Base-by-base conservation (phyloP, 2,888 invertebrate genomes). In the Plagodis dolabraria region DNA sequence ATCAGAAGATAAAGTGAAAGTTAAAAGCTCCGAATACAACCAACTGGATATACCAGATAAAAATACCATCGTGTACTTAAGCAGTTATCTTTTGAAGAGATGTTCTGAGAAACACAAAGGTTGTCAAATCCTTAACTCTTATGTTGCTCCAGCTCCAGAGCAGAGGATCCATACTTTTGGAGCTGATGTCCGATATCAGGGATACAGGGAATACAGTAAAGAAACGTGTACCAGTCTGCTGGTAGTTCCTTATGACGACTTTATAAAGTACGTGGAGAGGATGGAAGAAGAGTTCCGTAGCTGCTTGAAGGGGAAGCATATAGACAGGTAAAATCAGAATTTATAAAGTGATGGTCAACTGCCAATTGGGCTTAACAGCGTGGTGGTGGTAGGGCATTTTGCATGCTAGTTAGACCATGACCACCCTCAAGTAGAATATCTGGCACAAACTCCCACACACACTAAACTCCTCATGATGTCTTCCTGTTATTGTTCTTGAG, bases 171-270 rank as follows among this genome's bases (percentile, higher is more conserved):
- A 56, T 8, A 53, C 59, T 36, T 53, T 54, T 6, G 64, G 59
- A 7, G 57, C 57, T 6, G 64, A 68, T n/a, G 42, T 64, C 7
- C 50, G 63, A 36, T 46, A 63, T 11, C 66, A 66, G 48, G 60
- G 57, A 36, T 66, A 66, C 55, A 46, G 60, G 10, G 60, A 68
- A 34, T 66, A 66, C 45, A 57, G 57, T 33, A 64, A 61, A 33
- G 61, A 64, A 0, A 52, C 68, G 7, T 52, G 48, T 56, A 55
- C 61, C 38, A 55, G 49, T 7, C 48, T 63, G 33, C 47, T 68
- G 9, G 63, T 64, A 5, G 51, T 64, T 10, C 68, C 68, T n/a
- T 61, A 64, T 10, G 64, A 66, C 40, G 64, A 63, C n/a, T 60
- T 68, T n/a, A 60, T 66, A 48, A 60, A 46, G 40, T 66, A 63